Evolutionary conservation across 2,888 invertebrate genomes (phyloP), one percentile per base, ranked within the genome.

Genomic region (Lasioglossum villosulum): DNA sequence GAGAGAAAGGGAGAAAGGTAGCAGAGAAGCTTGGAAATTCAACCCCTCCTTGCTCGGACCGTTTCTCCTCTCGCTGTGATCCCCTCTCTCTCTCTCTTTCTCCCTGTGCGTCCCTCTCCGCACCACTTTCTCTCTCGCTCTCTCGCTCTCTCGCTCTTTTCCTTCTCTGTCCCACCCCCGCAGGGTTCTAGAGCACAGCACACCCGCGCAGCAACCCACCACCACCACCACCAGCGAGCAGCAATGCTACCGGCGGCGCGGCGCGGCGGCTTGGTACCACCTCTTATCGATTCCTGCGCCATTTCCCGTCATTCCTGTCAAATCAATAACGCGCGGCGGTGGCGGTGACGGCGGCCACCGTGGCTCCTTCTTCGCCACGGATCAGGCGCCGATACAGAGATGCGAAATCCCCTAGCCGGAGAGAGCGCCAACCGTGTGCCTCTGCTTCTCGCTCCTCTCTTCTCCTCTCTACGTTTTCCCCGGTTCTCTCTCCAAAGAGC

Each of bases 211-310:
- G 88, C 59, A 27, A 89, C 80, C 82, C 86, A 79, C 79, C 89
- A 86, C 59, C n/a, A 56, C 56, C 59, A 59, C 59, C 27, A 63
- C 80, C 45, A 45, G 45, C 45, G 45, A 52, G 59, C 59, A 63
- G 59, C 59, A 63, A 27, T 63, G 59, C 59, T 63, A 63, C 59
- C 59, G 59, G 59, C 59, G 59, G 59, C 59, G 59, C 59, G 59
- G 59, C 59, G 59, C 30, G 30, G 59, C 59, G 37, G 88, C 90
- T 86, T 90, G 86, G 88, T 86, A 91, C 92, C 91, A 92, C 93
- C 94, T 92, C 93, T 93, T 94, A 95, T 95, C 95, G 95, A 95
- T 95, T 95, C 93, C 94, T 94, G 94, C 94, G 94, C 95, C 93
- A 94, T 94, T 95, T 94, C 93, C 94, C 94, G 94, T 94, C 94